Percentiles rank a stretch among this genome's conserved stretches.
Conservation (phyloP, 2,888 invertebrate genomes). For the Dioctria rufipes region DNA sequence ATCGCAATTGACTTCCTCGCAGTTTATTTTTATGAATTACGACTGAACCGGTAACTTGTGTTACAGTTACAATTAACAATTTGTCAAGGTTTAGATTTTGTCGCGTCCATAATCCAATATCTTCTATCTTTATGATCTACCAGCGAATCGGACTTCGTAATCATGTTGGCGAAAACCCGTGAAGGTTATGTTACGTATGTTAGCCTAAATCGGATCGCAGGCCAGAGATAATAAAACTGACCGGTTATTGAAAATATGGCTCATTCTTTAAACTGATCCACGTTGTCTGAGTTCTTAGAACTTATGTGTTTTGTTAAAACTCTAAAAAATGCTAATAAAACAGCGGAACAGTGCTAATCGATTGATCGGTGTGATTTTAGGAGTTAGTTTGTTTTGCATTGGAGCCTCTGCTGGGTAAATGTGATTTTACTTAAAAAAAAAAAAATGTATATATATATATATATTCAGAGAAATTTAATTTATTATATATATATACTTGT, state of each 20-base stretch:
- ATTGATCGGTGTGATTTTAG: neutral
- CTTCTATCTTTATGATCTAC: constrained; percentile 19
- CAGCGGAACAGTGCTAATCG: neutral
- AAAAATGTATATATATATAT: too few relatives aligned
- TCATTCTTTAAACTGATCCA: neutral
- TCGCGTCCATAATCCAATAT: constrained; percentile 8
- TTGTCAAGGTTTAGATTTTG: constrained; percentile 1
- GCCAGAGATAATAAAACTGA: neutral
- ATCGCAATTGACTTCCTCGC: neutral
- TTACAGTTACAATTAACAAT: neutral
- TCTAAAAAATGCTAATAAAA: neutral
- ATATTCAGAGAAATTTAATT: too few relatives aligned
- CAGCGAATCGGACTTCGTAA: constrained; percentile 7
- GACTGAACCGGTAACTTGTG: neutral
- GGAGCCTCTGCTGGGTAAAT: neutral
- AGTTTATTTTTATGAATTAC: neutral
- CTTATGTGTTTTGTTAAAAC: neutral
- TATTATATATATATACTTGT: too few relatives aligned
- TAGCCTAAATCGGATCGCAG: neutral
- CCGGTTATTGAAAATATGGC: neutral
- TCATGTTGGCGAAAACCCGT: neutral
- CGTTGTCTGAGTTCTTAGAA: too few relatives aligned
- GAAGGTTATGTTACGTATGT: neutral
- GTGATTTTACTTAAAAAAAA: neutral
- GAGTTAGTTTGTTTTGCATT: neutral